A percentile compares a stretch with the other conserved stretches of the same genome.
These are phyloP conservation scores for Ophonus ardosiacus DNA, from an alignment of 2,888 invertebrate genomes.

Conservation along the genomic window DNA sequence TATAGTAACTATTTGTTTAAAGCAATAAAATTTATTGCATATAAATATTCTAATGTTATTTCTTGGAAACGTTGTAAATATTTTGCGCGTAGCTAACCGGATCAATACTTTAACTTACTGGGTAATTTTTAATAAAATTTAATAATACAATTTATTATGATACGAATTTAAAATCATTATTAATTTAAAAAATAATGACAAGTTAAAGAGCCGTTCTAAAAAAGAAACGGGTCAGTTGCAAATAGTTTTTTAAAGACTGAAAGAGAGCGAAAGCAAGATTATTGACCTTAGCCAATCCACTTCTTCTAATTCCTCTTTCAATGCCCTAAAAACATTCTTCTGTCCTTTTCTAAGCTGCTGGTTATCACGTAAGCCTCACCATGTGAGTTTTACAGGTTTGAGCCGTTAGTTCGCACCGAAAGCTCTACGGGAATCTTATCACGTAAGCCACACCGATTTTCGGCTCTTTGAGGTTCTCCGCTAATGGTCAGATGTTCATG, in stretches of 20 bases:
- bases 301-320: background rate
- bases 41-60: background rate
- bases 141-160: too few relatives aligned
- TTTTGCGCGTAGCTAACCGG: background rate
- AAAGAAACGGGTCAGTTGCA: background rate
- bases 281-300: slow-evolving; percentile 13
- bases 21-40: slow-evolving; percentile 25
- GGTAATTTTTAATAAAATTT: background rate
- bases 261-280: background rate
- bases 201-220: background rate
- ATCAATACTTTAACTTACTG: background rate
- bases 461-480: background rate
- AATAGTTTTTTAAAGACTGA: background rate
- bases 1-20: background rate
- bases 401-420: background rate
- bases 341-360: background rate
- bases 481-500: slow-evolving; percentile 1
- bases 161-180: too few relatives aligned
- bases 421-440: background rate
- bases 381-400: background rate
- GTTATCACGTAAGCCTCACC: slow-evolving; percentile 6
- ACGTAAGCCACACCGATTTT: slow-evolving; percentile 19
- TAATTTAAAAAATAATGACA: background rate
- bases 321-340: background rate
- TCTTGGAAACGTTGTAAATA: background rate